These are phyloP conservation scores for Megalops atlanticus DNA, from an alignment of 2,113 vertebrate species.

Conservation along the genomic window DNA sequence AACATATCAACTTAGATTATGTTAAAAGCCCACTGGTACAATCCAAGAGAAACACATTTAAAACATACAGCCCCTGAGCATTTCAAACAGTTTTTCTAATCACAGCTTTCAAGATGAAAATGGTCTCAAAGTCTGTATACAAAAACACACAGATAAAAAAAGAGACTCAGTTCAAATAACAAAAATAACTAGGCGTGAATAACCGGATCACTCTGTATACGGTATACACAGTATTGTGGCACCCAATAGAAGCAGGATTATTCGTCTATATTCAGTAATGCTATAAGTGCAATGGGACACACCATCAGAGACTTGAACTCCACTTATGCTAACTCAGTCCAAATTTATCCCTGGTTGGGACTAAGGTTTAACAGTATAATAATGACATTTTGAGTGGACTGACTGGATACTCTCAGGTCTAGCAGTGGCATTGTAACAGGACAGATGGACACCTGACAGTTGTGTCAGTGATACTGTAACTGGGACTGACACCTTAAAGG, in stretches of 20 bases:
- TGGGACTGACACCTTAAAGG: too few species aligned
- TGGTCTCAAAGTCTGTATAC: too few species aligned
- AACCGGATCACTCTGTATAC: too few species aligned
- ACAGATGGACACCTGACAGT: too few species aligned
- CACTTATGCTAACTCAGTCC: neutral
- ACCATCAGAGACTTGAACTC: neutral
- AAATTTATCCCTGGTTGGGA: neutral
- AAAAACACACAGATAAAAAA: neutral
- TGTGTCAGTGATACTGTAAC: too few species aligned
- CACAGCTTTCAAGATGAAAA: neutral
- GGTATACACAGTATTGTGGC: too few species aligned
- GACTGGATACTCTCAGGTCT: neutral
- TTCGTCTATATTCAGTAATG: too few species aligned
- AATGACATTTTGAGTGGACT: neutral
- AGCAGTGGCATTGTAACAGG: neutral
- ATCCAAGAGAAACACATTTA: neutral
- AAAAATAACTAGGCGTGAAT: neutral
- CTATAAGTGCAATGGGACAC: too few species aligned
- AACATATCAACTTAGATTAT: slow-evolving; percentile 10
- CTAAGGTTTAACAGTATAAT: neutral
- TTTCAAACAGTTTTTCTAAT: neutral
- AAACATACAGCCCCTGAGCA: neutral
- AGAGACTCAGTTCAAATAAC: neutral
- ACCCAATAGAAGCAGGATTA: too few species aligned
- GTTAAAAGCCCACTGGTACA: neutral